Base-by-base conservation (phyloP, 2,113 vertebrate genomes). In the Nerophis ophidion region DNA sequence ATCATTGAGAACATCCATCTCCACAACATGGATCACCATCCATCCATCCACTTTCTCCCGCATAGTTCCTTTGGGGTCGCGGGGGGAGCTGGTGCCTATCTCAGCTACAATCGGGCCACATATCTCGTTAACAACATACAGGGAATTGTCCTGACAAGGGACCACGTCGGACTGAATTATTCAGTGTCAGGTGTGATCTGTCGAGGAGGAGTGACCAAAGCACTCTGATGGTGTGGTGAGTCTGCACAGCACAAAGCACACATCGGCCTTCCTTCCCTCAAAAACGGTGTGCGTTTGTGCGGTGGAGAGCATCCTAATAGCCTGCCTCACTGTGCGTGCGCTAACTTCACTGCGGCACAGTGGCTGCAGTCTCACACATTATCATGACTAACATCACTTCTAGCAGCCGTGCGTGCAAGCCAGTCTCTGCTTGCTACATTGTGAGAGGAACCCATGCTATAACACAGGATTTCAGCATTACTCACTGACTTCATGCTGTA, bases 71-170 rank as follows among this genome's bases (percentile, higher is more conserved):
- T n/a, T n/a, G n/a, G n/a, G n/a, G n/a, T n/a, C n/a, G n/a, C n/a
- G n/a, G n/a, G n/a, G n/a, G n/a, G n/a, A n/a, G n/a, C n/a, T n/a
- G n/a, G n/a, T n/a, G n/a, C n/a, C n/a, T n/a, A n/a, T n/a, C n/a
- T n/a, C n/a, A n/a, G n/a, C n/a, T n/a, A n/a, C n/a, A n/a, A n/a
- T n/a, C n/a, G n/a, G n/a, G n/a, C n/a, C n/a, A 63, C 48, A 60
- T 87, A 79, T 63, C 84, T 75, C 76, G 86, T 84, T 54, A 84
- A 88, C 88, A 84, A 74, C 75, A 85, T 71, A 52, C 59, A 55
- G 67, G 70, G 78, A 75, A 82, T n/a, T 71, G 80, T 78, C 78
- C 81, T 70, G 71, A 82, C 74, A 77, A 71, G 80, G 60, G 63
- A 60, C 60, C 58, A 70, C 38, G 4, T 61, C 48, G 50, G 72